Evolutionary conservation across 2,113 vertebrate species (phyloP), one percentile per base, ranked within the genome.

Genomic region (Pelodiscus sinensis): DNA sequence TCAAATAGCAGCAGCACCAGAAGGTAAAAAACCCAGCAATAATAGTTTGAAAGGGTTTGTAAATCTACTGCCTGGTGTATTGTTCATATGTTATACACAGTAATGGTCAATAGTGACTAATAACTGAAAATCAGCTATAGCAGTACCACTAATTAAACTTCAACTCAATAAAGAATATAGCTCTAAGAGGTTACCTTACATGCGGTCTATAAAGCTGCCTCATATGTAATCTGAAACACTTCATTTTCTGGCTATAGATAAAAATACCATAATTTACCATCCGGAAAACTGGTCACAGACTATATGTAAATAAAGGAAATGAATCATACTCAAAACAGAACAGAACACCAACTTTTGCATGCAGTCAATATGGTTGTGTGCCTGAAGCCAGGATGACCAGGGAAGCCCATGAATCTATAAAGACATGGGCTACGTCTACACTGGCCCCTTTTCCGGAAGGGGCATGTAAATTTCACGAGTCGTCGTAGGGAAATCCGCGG

Each of bases 191-290:
- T 73, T 62, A 73, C 79, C 68, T 35, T 65, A 5, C 9, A 51
- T 87, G 68, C 56, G 2, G 1, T 27, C 73, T 60, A 1, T 14
- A 27, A 85, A 77, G 79, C 21, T 87, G 88, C 65, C 54, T 86
- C 54, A 51, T 15, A 9, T 82, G 92, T 25, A 1, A 79, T 60
- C 86, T 87, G 31, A 68, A 90, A n/a, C 75, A 87, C 92, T 95
- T 95, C 57, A 92, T 96, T 94, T 94, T 95, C 93, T 82, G 24
- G 54, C 79, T 58, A 89, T 93, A 93, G 92, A 90, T 92, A 94
- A 95, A 92, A 88, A 56, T 6, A 44, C 16, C 79, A 55, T 81
- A 57, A 52, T 58, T 31, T 85, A 25, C 81, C 87, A 50, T 27
- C 93, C 92, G 65, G 52, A 84, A 81, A 92, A 77, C 68, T 8